These are phyloP conservation scores for Camelus bactrianus DNA, from an alignment of 2,113 vertebrate genomes.

Conservation along the genomic window DNA sequence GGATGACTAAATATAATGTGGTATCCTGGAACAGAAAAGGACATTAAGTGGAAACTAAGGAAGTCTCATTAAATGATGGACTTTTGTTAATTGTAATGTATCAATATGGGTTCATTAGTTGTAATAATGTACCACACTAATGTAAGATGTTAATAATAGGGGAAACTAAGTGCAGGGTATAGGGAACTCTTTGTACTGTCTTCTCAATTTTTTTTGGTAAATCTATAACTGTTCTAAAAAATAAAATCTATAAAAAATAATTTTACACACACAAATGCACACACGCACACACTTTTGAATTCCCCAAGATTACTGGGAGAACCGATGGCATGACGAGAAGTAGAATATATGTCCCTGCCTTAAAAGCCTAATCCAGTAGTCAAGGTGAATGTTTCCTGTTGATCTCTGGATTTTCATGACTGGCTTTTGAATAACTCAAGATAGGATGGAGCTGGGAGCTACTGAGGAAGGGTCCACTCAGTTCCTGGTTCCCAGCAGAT, in stretches of 20 bases:
- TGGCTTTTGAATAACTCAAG: background rate
- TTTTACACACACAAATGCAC: background rate
- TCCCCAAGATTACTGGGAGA: background rate
- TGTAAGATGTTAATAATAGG: background rate
- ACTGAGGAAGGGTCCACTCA: background rate
- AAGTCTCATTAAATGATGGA: background rate
- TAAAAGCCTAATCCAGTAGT: background rate
- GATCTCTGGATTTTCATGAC: background rate
- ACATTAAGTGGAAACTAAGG: background rate
- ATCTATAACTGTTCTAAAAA: slow-evolving; percentile 22
- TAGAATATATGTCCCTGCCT: background rate
- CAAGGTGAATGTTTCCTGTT: background rate
- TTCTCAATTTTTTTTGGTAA: background rate
- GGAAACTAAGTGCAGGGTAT: background rate
- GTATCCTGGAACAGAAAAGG: background rate
- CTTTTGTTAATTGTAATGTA: background rate
- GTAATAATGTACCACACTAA: background rate
- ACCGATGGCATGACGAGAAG: background rate
- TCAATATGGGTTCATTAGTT: background rate
- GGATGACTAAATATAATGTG: background rate
- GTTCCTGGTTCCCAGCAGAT: background rate
- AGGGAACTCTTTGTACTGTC: background rate
- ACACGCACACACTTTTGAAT: background rate
- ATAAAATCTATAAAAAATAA: slow-evolving; percentile 34
- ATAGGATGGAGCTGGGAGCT: background rate